These are phyloP conservation scores for Ciconia stormi DNA, from an alignment of 2,113 vertebrate genomes.

Conservation along the genomic window DNA sequence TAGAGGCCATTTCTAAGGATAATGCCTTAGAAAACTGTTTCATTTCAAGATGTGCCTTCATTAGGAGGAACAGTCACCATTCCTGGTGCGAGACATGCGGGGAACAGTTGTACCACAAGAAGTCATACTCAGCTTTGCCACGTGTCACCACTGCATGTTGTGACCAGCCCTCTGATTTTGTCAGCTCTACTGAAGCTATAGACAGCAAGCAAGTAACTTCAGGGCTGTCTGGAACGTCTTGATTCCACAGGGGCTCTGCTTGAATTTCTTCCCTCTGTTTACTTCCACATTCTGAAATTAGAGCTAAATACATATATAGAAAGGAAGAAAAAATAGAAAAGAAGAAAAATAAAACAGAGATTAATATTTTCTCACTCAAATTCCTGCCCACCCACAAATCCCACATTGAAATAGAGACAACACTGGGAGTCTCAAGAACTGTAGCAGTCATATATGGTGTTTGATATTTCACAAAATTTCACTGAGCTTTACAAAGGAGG, in stretches of 20 bases:
- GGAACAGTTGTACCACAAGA: not conserved
- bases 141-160: not conserved
- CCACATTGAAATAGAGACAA: not conserved
- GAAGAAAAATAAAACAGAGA: not conserved
- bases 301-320: not conserved
- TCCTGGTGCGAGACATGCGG: accelerated
- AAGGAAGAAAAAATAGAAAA: not conserved
- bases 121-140: not conserved
- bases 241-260: not conserved
- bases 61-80: not conserved
- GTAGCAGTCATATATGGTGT: not conserved
- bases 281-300: not conserved
- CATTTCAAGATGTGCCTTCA: not conserved
- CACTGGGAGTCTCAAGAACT: not conserved
- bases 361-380: not conserved
- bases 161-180: not conserved
- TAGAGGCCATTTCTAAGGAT: not conserved
- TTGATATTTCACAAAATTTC: not conserved
- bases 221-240: not conserved
- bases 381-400: not conserved
- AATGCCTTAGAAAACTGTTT: not conserved
- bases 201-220: not conserved
- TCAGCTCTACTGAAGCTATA: not conserved
- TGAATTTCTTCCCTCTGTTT: not conserved
- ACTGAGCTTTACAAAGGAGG: not conserved